Evolutionary conservation across 2,888 invertebrate genomes (phyloP), one percentile per base, ranked within the genome.

Genomic region (Aleiodes leptofemur): DNA sequence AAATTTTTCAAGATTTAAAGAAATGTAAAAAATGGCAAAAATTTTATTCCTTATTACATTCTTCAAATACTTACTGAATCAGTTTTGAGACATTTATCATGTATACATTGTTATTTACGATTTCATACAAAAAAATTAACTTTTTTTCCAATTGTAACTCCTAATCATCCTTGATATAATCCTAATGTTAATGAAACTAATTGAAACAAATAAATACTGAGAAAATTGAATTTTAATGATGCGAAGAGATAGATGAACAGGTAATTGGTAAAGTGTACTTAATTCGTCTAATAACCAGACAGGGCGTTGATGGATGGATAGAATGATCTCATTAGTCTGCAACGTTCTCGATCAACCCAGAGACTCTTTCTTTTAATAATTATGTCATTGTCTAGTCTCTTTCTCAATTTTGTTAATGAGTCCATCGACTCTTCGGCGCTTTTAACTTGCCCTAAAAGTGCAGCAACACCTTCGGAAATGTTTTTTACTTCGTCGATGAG

Each of bases 301-400:
- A 90, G 80, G 9, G 86, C 83, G 34, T 86, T 85, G n/a, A 86
- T 82, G 3, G 89, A 85, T 5, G 90, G 90, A 82, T 89, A 90
- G 76, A 88, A 88, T 9, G 87, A 84, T 31, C 90, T 82, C 4
- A 89, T 79, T 3, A 84, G 83, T 73, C 85, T 86, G 70, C 88
- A 88, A 3, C 90, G 82, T 51, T 88, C 86, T 50, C 86, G 83
- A 79, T 89, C 89, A 59, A 90, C 86, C 80, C 87, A 86, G 50
- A 90, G 78, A 7, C 86, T 87, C 77, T 90, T 90, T 51, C 88
- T 84, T 81, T 90, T 90, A n/a, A 88, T 84, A 5, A 87, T 84
- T 69, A 90, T 86, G 77, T 90, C 90, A 48, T 87, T 85, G 77
- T 90, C 90, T 16, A 90, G 76, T 57, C 82, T 80, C 14, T 82